Conservation (phyloP, 1,140 invertebrate species). For the Pissodes strobi region DNA sequence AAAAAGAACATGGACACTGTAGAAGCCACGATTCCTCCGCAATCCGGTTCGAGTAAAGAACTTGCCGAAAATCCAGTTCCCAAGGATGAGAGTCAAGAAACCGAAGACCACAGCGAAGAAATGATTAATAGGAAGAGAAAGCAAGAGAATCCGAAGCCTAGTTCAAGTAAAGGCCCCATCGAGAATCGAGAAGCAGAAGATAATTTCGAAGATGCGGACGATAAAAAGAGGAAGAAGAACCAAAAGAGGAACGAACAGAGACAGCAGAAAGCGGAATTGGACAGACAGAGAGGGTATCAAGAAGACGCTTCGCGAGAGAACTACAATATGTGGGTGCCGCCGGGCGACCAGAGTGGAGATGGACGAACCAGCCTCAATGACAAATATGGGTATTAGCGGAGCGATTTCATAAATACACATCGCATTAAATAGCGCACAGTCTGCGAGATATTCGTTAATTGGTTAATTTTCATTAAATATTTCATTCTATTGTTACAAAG, state of each 20-base stretch:
- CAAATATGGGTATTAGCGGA: conserved; percentile 58
- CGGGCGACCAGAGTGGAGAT: conserved; percentile 75
- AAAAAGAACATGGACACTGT: neutral
- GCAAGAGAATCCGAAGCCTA: too few relatives aligned
- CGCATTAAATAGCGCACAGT: too few relatives aligned
- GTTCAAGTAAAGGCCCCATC: too few relatives aligned
- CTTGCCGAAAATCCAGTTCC: neutral
- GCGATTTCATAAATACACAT: too few relatives aligned
- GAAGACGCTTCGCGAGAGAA: conserved; percentile 64
- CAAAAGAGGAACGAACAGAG: conserved; percentile 52
- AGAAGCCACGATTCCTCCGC: neutral
- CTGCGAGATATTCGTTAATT: too few relatives aligned
- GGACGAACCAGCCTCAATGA: conserved; percentile 80
- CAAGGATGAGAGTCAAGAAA: too few relatives aligned
- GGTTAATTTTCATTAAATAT: too few relatives aligned
- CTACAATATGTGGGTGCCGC: conserved; percentile 79
- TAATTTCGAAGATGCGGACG: too few relatives aligned
- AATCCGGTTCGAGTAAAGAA: neutral
- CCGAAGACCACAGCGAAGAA: too few relatives aligned
- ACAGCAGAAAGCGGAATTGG: conserved; percentile 51
- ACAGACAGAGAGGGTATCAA: conserved; percentile 55
- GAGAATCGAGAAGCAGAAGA: too few relatives aligned
- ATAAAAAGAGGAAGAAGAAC: conserved; percentile 45
- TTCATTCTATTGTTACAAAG: too few relatives aligned
- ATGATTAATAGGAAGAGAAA: too few relatives aligned